Percentiles rank a stretch among this genome's conserved stretches.
Evolutionary conservation across 2,888 invertebrate genomes (phyloP).

Genomic region (Chouioia cunea): DNA sequence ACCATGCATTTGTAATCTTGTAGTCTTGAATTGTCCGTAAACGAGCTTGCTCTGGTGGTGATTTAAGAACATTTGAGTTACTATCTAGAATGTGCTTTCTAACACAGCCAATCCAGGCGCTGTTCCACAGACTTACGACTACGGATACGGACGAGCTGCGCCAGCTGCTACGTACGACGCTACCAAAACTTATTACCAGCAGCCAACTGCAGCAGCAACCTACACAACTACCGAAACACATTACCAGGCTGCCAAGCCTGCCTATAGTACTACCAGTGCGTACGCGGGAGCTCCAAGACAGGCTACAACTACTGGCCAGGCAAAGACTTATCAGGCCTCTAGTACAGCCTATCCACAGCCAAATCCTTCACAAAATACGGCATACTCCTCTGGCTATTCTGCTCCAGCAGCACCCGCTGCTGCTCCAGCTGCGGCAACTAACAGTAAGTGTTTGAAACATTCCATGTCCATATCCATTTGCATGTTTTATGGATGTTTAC

Average conservation of each 20-base stretch:
- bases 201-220: slow-evolving; percentile 79
- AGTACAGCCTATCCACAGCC: slow-evolving; percentile 66
- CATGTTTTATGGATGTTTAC: no score
- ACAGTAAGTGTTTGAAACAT: slow-evolving; percentile 63
- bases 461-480: no score
- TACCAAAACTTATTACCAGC: slow-evolving; percentile 87
- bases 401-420: slow-evolving; percentile 67
- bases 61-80: neutral
- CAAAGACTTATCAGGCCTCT: slow-evolving; percentile 67
- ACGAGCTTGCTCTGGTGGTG: neutral
- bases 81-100: slow-evolving; percentile 15
- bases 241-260: slow-evolving; percentile 76
- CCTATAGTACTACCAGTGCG: slow-evolving; percentile 79
- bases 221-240: slow-evolving; percentile 77
- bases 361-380: slow-evolving; percentile 64
- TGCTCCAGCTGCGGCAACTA: slow-evolving; percentile 63
- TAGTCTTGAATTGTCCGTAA: neutral
- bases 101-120: slow-evolving; percentile 68
- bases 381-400: slow-evolving; percentile 65
- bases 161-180: slow-evolving; percentile 82
- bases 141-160: slow-evolving; percentile 77
- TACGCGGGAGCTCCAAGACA: slow-evolving; percentile 74
- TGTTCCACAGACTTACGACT: slow-evolving; percentile 76
- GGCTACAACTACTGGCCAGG: slow-evolving; percentile 70
- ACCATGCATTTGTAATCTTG: no score